Evolutionary conservation across 1,140 invertebrate genomes (phyloP).

Genomic region (Eulimnadia texana): DNA sequence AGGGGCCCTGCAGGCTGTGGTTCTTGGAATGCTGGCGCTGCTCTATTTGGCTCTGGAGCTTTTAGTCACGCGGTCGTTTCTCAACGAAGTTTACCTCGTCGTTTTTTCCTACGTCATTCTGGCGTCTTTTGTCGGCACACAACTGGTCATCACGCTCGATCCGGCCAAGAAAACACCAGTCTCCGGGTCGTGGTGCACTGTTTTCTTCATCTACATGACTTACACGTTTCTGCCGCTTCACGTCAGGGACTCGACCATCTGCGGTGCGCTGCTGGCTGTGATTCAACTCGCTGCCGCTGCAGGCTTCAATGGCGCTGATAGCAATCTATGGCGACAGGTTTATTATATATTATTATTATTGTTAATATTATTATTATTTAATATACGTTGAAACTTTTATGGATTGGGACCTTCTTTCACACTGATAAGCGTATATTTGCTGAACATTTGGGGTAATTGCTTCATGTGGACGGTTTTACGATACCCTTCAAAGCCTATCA

Average conservation of each 20-base stretch:
- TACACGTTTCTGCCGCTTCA: constrained; percentile 73
- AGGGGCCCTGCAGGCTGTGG: constrained; percentile 22
- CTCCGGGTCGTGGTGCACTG: constrained; percentile 47
- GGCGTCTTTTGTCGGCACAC: constrained; percentile 28
- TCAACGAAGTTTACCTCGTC: constrained; percentile 74
- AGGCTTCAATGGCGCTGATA: constrained; percentile 11
- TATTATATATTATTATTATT: too few relatives aligned
- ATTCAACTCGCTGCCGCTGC: constrained; percentile 43
- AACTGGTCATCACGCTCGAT: constrained; percentile 34
- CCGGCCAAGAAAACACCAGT: constrained; percentile 21
- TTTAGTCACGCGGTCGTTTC: constrained; percentile 58
- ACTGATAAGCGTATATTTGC: too few relatives aligned
- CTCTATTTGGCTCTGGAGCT: constrained; percentile 48
- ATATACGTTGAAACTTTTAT: too few relatives aligned
- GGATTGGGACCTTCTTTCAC: too few relatives aligned
- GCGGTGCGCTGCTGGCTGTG: constrained; percentile 48
- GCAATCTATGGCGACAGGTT: constrained; percentile 22
- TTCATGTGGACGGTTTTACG: too few relatives aligned
- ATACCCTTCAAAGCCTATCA: too few relatives aligned
- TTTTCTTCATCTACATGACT: constrained; percentile 72
- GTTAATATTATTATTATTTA: too few relatives aligned
- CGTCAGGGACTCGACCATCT: constrained; percentile 57
- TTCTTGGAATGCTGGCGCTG: constrained; percentile 27
- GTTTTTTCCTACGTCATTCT: constrained; percentile 62
- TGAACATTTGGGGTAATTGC: too few relatives aligned